Percentiles rank a stretch among this genome's conserved stretches.
Conservation (phyloP, 2,113 vertebrate species). For the Panthera leo region DNA sequence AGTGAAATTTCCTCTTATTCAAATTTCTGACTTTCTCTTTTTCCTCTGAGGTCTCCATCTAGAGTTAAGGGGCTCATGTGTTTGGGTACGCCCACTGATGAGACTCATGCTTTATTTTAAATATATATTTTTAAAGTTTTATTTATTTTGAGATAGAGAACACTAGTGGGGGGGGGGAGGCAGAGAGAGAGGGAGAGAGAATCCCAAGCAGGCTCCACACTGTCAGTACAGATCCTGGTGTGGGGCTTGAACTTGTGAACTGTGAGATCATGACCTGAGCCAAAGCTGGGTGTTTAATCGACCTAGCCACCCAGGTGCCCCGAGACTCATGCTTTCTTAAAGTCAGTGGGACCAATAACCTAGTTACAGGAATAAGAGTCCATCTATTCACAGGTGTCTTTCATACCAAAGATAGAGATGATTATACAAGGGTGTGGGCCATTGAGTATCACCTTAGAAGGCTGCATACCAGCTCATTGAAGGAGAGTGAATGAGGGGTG, state of each 20-base stretch:
- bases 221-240: too few relatives aligned
- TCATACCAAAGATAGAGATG: background rate
- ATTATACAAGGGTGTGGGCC: background rate
- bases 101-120: background rate
- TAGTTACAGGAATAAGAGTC: background rate
- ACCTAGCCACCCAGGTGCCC: too few relatives aligned
- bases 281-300: too few relatives aligned
- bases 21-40: background rate
- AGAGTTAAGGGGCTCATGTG: background rate
- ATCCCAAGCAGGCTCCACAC: too few relatives aligned
- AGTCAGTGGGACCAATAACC: background rate
- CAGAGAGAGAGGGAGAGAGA: too few relatives aligned
- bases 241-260: too few relatives aligned
- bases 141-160: too few relatives aligned
- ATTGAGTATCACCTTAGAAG: background rate
- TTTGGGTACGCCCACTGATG: background rate
- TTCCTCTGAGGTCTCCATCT: background rate
- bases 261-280: too few relatives aligned
- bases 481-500: background rate
- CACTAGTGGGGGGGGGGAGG: too few relatives aligned
- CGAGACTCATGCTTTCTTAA: background rate
- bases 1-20: background rate
- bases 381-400: background rate
- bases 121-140: too few relatives aligned
- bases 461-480: rapidly evolving